A percentile compares a stretch with the other conserved stretches of the same genome.
These are phyloP conservation scores for Melanotaenia boesemani DNA, from an alignment of 2,797 vertebrate genomes.

Conservation along the genomic window DNA sequence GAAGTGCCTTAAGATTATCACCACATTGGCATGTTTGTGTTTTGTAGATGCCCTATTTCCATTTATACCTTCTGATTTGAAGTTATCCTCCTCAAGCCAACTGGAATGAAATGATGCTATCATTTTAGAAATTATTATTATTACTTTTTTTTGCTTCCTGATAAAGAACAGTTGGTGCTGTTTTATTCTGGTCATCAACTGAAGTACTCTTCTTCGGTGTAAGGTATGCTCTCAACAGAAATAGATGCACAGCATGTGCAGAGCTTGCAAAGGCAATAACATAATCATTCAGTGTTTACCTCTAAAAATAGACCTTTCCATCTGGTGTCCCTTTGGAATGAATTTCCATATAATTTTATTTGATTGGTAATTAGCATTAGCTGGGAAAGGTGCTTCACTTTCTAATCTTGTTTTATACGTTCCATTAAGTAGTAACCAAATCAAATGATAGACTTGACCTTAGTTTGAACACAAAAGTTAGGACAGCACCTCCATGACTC, in stretches of 20 bases:
- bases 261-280: slow-evolving; percentile 58
- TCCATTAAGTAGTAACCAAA: slow-evolving; percentile 47
- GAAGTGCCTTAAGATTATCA: too few species aligned
- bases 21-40: slow-evolving; percentile 25
- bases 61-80: slow-evolving; percentile 25
- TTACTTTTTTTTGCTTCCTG: neutral
- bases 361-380: slow-evolving; percentile 49
- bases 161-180: neutral
- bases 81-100: slow-evolving; percentile 27
- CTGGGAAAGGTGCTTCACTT: slow-evolving; percentile 54
- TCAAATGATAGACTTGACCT: slow-evolving; percentile 55
- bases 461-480: slow-evolving; percentile 37
- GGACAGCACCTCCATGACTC: slow-evolving; percentile 23
- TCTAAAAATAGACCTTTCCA: slow-evolving; percentile 72
- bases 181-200: slow-evolving; percentile 26
- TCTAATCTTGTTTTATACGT: slow-evolving; percentile 33
- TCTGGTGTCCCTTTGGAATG: slow-evolving; percentile 64
- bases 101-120: neutral
- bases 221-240: slow-evolving; percentile 9
- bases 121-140: slow-evolving; percentile 7
- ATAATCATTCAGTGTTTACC: slow-evolving; percentile 65
- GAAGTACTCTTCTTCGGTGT: slow-evolving; percentile 8
- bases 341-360: slow-evolving; percentile 43
- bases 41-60: slow-evolving; percentile 28
- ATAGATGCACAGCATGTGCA: slow-evolving; percentile 33